These are phyloP conservation scores for Ascaphus truei DNA, from an alignment of 2,113 vertebrate species.

Conservation along the genomic window DNA sequence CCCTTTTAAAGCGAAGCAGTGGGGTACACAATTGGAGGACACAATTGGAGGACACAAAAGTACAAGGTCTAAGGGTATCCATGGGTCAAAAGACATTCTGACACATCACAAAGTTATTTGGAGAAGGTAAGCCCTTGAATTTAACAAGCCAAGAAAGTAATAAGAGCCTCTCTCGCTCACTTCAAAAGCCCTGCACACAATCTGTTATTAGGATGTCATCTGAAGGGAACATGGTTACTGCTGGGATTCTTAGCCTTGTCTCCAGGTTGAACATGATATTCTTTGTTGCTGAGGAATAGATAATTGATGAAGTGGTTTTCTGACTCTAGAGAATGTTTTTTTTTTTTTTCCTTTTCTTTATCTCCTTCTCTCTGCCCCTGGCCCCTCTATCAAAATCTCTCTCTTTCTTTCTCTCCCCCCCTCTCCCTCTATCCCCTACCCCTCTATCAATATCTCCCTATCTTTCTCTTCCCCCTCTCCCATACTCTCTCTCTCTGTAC, in stretches of 20 bases:
- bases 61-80: not conserved
- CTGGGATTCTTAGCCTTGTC: not conserved
- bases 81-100: constrained; percentile 1
- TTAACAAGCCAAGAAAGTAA: constrained; percentile 9
- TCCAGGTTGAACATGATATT: not conserved
- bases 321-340: no score
- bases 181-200: not conserved
- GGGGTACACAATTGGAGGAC: no score
- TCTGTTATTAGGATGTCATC: constrained; percentile 22
- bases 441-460: no score
- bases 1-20: not conserved
- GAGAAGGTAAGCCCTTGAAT: constrained; percentile 26
- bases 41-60: not conserved
- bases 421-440: no score
- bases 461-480: no score
- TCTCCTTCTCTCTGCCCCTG: no score
- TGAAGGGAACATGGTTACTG: constrained; percentile 11
- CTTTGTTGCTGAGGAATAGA: constrained; percentile 18
- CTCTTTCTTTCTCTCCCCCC: no score
- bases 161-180: not conserved
- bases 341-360: not conserved
- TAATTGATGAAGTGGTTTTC: constrained; percentile 11
- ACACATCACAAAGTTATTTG: no score
- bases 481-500: no score
- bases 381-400: no score